These are phyloP conservation scores for Sympetrum striolatum DNA, from an alignment of 2,888 invertebrate species.

Conservation along the genomic window DNA sequence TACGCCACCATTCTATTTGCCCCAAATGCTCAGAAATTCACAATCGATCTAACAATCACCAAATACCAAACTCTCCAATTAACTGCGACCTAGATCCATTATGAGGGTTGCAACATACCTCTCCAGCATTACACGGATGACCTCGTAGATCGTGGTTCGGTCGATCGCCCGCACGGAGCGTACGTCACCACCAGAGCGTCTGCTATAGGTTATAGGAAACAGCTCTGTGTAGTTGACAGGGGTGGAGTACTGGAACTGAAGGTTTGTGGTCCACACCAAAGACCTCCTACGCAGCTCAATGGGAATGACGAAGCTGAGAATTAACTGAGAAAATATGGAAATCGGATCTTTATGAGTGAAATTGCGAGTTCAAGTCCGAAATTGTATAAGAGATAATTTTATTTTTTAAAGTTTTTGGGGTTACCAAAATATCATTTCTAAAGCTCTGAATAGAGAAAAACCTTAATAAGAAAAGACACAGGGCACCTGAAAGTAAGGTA, in stretches of 20 bases:
- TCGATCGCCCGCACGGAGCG: conserved; percentile 37
- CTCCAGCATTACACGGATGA: conserved; percentile 34
- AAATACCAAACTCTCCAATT: background rate
- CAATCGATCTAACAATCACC: background rate
- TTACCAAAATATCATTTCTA: too few relatives aligned
- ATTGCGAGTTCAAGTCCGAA: too few relatives aligned
- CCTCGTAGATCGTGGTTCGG: conserved; percentile 37
- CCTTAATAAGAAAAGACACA: too few relatives aligned
- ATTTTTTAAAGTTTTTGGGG: background rate
- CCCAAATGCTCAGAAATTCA: background rate
- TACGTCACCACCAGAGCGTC: background rate
- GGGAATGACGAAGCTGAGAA: conserved; percentile 64
- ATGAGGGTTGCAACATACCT: conserved; percentile 18
- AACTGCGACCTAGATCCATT: background rate
- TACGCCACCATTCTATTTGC: too few relatives aligned
- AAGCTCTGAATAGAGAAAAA: too few relatives aligned
- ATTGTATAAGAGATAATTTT: too few relatives aligned
- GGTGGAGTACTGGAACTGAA: conserved; percentile 70
- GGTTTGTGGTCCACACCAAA: conserved; percentile 66
- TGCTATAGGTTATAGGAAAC: background rate
- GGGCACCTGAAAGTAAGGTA: too few relatives aligned
- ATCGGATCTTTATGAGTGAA: background rate
- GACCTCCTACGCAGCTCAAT: conserved; percentile 64
- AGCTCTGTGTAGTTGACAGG: conserved; percentile 60
- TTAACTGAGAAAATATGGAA: background rate